Evolutionary conservation across 2,797 vertebrate genomes (phyloP), one percentile per base, ranked within the genome.

Genomic region (Champsocephalus esox): DNA sequence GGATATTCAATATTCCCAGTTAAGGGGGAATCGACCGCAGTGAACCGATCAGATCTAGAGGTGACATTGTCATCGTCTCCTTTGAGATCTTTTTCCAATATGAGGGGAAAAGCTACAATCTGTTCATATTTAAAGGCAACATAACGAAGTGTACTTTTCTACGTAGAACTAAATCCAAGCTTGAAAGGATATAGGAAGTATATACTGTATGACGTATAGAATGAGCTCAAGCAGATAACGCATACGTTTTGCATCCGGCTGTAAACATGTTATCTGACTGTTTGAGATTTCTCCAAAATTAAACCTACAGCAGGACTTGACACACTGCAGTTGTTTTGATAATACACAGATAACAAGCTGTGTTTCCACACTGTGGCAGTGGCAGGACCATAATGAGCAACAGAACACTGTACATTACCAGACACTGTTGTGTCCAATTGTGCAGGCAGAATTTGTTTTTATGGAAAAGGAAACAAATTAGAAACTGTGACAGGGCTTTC

Each of bases 61-160:
- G 67, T 78, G 67, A 89, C 62, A 75, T 76, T 79, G 66, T 82
- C 67, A 58, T 21, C 14, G 32, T 84, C 69, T 74, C 76, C 32
- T 67, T 82, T 63, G 73, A 77, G 80, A 85, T 45, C 38, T 64
- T 70, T 68, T 60, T 51, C 45, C 41, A 64, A 48, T 58, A 80
- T 51, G 14, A 60, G 52, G 17, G 51, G 12, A 13, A 56, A 58
- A 59, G 4, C 4, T 8, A 49, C 14, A 46, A 21, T 69, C 43
- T 71, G 48, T 58, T 58, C 48, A 46, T 43, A 69, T 24, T 45
- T 52, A 32, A 49, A 48, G 24, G 32, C 67, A 54, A 55, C 50
- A 54, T 54, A 66, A 79, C 49, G 50, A 16, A 49, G 73, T 54
- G 51, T 10, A 72, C 78, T 4, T 70, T 48, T 38, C 34, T 68